phyloP scores from a whole-genome alignment of 2,888 invertebrate genomes.

The Chirona hameri region DNA sequence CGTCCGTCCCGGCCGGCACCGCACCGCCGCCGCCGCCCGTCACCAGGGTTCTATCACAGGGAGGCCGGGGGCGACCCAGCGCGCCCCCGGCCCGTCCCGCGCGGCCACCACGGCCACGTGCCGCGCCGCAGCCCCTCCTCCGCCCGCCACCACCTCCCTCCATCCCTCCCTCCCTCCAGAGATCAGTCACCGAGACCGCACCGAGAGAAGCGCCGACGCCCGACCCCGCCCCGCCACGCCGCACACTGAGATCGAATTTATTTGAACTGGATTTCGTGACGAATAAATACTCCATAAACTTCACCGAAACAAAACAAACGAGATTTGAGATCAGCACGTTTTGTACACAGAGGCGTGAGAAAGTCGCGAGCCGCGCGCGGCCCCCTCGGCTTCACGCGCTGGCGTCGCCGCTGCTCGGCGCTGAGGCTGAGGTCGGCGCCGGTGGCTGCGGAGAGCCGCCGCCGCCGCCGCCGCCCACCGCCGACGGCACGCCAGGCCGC shows the following conservation, averaged over 20 bases:
- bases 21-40: not conserved
- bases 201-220: not conserved
- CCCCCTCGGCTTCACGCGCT: not conserved
- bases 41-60: not conserved
- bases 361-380: not conserved
- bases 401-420: not conserved
- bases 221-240: not conserved
- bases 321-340: conserved; percentile 5
- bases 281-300: conserved; percentile 23
- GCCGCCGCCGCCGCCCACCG: too few species aligned
- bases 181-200: not conserved
- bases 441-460: not conserved
- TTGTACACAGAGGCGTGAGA: conserved; percentile 4
- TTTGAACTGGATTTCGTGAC: conserved; percentile 1
- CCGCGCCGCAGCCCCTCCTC: too few species aligned
- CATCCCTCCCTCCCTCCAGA: too few species aligned
- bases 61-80: not conserved
- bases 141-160: too few species aligned
- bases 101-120: too few species aligned
- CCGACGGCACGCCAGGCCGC: not conserved
- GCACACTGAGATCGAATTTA: not conserved
- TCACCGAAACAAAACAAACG: conserved; percentile 26
- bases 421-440: not conserved
- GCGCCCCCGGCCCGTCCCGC: not conserved
- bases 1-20: too few species aligned